Base-by-base conservation (phyloP, 2,113 vertebrate genomes). In the Motacilla alba region DNA sequence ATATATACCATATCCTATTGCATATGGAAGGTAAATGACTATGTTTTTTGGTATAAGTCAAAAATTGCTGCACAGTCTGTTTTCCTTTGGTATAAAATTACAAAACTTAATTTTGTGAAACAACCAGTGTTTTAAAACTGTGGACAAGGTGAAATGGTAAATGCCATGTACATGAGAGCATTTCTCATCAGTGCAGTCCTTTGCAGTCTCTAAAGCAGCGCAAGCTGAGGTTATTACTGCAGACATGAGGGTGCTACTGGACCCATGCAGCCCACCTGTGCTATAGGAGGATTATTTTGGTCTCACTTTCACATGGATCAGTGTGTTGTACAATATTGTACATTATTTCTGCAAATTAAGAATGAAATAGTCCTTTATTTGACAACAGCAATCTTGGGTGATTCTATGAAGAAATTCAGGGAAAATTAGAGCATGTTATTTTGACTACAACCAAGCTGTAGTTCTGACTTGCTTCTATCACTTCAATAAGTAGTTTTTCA, bases 131-230 rank as follows among this genome's bases (percentile, higher is more conserved):
- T 89, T 91, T 22, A 69, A 63, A 89, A 49, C 39, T 19, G 10
- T 43, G 41, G 28, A 50, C 2, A 3, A 69, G 43, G 35, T 9
- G 10, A 70, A 81, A 78, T 30, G 35, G 14, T 47, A 50, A 63
- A 74, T 67, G 14, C 24, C 27, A 41, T 0, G 6, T 21, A 3
- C 23, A 14, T 16, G 20, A 84, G 31, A 52, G 27, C 1, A 0
- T n/a, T 67, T 75, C 56, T 63, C 2, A 2, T 46, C 35, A 47
- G 33, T 17, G 17, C 9, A 27, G 39, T 15, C 73, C 41, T 60
- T 60, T 70, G n/a, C 30, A 84, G 24, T 44, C 41, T n/a, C 35
- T 84, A 52, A 74, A 75, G 47, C 41, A 63, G 21, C 14, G n/a
- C 37, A 41, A 10, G 31, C 19, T 46, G 49, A 27, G 35, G 8